Conservation (phyloP, 2,888 invertebrate genomes). For the Zeuzera pyrina region DNA sequence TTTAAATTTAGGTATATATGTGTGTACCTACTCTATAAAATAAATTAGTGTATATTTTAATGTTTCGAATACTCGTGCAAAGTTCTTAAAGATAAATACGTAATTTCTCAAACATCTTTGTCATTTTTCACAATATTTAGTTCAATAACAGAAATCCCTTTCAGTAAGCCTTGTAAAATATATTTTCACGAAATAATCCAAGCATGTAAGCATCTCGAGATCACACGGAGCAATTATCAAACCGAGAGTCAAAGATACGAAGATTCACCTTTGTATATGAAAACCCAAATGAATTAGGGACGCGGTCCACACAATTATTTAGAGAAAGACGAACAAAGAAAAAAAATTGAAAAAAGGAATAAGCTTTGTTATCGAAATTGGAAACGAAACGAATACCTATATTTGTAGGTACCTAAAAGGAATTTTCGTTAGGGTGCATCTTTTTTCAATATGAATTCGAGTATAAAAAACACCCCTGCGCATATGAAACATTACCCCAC, state of each 20-base stretch:
- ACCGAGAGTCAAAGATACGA: slow-evolving; percentile 27
- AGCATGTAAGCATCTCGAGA: slow-evolving; percentile 40
- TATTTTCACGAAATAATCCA: slow-evolving; percentile 27
- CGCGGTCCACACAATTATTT: slow-evolving; percentile 52
- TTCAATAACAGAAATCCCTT: too few relatives aligned
- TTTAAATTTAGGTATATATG: too few relatives aligned
- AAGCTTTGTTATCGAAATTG: slow-evolving; percentile 71
- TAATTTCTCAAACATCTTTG: too few relatives aligned
- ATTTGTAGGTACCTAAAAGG: slow-evolving; percentile 58
- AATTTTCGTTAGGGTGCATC: slow-evolving; percentile 52
- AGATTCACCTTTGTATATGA: slow-evolving; percentile 28
- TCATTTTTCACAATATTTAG: too few relatives aligned
- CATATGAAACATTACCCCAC: slow-evolving; percentile 67
- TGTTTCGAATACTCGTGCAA: too few relatives aligned
- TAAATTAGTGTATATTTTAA: too few relatives aligned
- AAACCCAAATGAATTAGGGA: slow-evolving; percentile 45
- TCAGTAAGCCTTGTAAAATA: too few relatives aligned
- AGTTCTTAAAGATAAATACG: too few relatives aligned
- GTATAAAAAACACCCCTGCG: slow-evolving; percentile 60
- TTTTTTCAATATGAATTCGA: slow-evolving; percentile 52
- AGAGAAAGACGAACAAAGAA: slow-evolving; percentile 38
- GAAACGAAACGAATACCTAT: slow-evolving; percentile 59
- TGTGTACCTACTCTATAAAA: too few relatives aligned
- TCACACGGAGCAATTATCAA: slow-evolving; percentile 26
- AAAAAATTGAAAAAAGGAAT: slow-evolving; percentile 40